Base-by-base conservation (phyloP, 2,113 vertebrate genomes). In the Trematocara zebra region DNA sequence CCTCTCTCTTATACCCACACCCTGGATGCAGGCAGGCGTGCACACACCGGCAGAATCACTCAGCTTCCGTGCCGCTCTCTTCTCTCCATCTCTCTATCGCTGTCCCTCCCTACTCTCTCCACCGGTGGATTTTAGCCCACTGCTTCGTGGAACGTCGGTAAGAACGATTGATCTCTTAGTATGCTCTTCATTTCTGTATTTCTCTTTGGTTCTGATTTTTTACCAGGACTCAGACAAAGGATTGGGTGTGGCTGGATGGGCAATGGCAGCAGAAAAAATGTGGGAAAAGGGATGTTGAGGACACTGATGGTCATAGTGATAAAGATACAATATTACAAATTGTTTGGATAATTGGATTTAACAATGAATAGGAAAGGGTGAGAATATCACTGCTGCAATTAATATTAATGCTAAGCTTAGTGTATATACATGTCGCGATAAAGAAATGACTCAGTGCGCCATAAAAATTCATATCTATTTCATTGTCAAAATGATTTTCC, bases 1-100 rank as follows among this genome's bases (percentile, higher is more conserved):
- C 91, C 92, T 91, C 91, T 93, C 91, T 93, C 82, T 94, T 94
- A 96, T 88, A 93, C 92, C 94, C 94, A 88, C 93, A 80, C 95
- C 93, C 96, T 94, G 84, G 91, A 91, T 85, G 85, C 93, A 90
- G 90, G 86, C 93, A 89, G 90, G 92, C 87, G 82, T 82, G 59
- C 94, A 90, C 93, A 93, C 91, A 87, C 91, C 87, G 86, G 92
- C 92, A 95, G 93, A 94, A 56, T 85, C 91, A 83, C 83, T 87
- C 86, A 89, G 86, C 90, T 92, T 92, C 92, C 49, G 85, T 88
- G 80, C 89, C 64, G 49, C 93, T 88, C 90, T 91, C 74, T 76
- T 78, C 81, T 82, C 88, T 91, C 88, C 90, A 88, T 82, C 93
- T 92, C 88, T 74, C 74, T 42, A 67, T 72, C 80, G 86, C 84